These are phyloP conservation scores for Papilio aristodemus DNA, from an alignment of 1,140 invertebrate genomes.

Conservation along the genomic window DNA sequence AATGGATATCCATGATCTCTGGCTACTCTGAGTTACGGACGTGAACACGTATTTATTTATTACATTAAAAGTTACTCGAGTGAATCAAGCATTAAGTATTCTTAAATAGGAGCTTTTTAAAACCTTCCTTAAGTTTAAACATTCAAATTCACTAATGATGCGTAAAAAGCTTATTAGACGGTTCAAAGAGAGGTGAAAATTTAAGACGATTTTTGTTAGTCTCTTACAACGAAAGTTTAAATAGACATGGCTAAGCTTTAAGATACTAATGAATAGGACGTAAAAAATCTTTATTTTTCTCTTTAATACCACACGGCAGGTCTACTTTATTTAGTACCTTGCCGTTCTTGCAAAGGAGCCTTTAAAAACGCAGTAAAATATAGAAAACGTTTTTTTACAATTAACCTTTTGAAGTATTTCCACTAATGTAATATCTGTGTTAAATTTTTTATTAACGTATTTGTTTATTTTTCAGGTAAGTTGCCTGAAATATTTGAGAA, in stretches of 20 bases:
- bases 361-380: constrained; percentile 43
- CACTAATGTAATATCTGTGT: constrained; percentile 26
- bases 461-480: constrained; percentile 60
- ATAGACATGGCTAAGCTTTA: constrained; percentile 17
- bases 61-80: too few species aligned
- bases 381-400: constrained; percentile 36
- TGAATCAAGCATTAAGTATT: too few species aligned
- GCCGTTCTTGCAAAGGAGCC: constrained; percentile 23
- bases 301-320: constrained; percentile 42
- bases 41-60: too few species aligned
- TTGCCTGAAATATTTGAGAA: constrained; percentile 34
- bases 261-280: constrained; percentile 45
- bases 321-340: constrained; percentile 24
- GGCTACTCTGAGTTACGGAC: too few species aligned
- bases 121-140: background rate
- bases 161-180: constrained; percentile 18
- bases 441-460: constrained; percentile 37
- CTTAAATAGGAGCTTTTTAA: background rate
- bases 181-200: constrained; percentile 14
- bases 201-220: constrained; percentile 22
- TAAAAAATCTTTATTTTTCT: constrained; percentile 44
- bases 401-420: constrained; percentile 37
- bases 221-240: constrained; percentile 29
- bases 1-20: too few species aligned
- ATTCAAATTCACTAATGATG: constrained; percentile 17